These are phyloP conservation scores for Colostygia pectinataria DNA, from an alignment of 2,888 invertebrate species.

Conservation along the genomic window DNA sequence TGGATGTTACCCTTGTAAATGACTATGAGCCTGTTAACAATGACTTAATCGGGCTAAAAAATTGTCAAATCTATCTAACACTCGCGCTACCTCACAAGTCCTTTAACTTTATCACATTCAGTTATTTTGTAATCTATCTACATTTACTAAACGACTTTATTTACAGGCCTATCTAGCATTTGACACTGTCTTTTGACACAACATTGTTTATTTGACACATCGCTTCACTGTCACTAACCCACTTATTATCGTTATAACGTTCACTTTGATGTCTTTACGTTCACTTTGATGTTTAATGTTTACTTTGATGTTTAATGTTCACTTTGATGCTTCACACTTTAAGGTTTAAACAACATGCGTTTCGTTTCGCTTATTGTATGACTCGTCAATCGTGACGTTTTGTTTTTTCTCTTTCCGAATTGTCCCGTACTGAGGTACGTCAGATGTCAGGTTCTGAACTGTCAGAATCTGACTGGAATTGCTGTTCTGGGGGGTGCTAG, in stretches of 20 bases:
- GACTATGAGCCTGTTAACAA: slow-evolving; percentile 27
- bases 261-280: slow-evolving; percentile 10
- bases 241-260: too few species aligned
- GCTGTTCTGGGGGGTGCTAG: slow-evolving; percentile 60
- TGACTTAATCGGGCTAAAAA: slow-evolving; percentile 36
- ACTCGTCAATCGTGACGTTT: slow-evolving; percentile 78
- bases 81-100: slow-evolving; percentile 43
- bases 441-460: slow-evolving; percentile 79
- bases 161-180: slow-evolving; percentile 50
- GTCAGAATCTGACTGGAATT: slow-evolving; percentile 83
- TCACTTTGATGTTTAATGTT: slow-evolving; percentile 22
- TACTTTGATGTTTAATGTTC: neutral
- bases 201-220: slow-evolving; percentile 29
- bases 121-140: slow-evolving; percentile 72
- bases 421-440: slow-evolving; percentile 80
- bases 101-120: slow-evolving; percentile 67
- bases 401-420: slow-evolving; percentile 79
- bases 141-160: slow-evolving; percentile 67
- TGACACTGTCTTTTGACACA: slow-evolving; percentile 29
- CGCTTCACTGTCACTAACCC: slow-evolving; percentile 16
- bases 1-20: too few species aligned
- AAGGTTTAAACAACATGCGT: slow-evolving; percentile 66
- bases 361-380: slow-evolving; percentile 72
- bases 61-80: slow-evolving; percentile 49
- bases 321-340: too few species aligned